Percentiles rank a stretch among this genome's conserved stretches.
Evolutionary conservation across 53 echinoderm and acorn worm species (phyloP).

Genomic region (Glandiceps talaboti): DNA sequence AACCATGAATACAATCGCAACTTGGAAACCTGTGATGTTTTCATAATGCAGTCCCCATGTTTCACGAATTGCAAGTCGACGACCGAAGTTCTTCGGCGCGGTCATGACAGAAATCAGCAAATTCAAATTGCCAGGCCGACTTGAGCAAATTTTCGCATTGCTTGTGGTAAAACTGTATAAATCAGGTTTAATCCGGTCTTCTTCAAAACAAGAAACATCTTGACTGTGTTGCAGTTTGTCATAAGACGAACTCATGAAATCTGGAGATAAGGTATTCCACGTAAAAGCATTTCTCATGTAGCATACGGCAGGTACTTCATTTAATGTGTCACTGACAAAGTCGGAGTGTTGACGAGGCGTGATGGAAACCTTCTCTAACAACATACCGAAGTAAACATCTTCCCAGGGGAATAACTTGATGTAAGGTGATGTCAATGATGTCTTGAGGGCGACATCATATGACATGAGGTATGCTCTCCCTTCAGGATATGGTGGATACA

Average conservation of each 20-base stretch:
- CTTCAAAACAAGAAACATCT: background rate
- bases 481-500: background rate
- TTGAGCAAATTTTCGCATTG: background rate
- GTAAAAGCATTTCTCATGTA: background rate
- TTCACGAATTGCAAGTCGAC: conserved; percentile 10
- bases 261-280: background rate
- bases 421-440: background rate
- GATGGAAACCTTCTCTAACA: background rate
- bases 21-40: background rate
- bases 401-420: background rate
- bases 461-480: background rate
- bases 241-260: background rate
- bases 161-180: background rate
- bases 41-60: conserved; percentile 20
- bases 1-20: conserved; percentile 40
- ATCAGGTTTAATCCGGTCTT: background rate
- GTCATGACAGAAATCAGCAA: background rate
- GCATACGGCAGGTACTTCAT: background rate
- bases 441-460: background rate
- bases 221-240: background rate
- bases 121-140: background rate
- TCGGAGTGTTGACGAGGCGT: background rate
- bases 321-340: background rate
- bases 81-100: background rate
- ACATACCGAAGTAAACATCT: background rate